These are phyloP conservation scores for Sinodicranocentrus sp. DNA, from an alignment of 2,888 invertebrate genomes.

Conservation along the genomic window DNA sequence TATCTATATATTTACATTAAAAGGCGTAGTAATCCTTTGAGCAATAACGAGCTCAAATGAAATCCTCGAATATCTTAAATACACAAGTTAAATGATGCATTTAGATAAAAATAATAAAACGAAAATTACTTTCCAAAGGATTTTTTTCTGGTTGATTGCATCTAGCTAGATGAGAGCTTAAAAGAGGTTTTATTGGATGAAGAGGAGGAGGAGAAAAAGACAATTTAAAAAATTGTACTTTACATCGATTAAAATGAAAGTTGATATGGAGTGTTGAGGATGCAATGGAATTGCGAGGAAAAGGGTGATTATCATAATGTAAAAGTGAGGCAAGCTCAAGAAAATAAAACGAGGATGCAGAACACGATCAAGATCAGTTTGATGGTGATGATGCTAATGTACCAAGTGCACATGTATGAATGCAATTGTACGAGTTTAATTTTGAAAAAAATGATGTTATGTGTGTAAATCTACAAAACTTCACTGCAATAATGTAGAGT, in stretches of 20 bases:
- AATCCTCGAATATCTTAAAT: not conserved
- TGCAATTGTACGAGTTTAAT: no score
- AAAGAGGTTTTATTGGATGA: not conserved
- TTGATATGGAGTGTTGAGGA: not conserved
- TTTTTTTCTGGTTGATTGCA: slow-evolving; percentile 1
- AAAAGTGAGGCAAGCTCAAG: not conserved
- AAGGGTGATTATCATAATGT: slow-evolving; percentile 18
- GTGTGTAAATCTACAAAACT: no score
- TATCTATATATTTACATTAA: not conserved
- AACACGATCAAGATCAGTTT: not conserved
- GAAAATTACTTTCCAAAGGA: slow-evolving; percentile 48
- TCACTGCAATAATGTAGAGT: no score
- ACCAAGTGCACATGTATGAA: no score
- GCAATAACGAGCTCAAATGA: not conserved
- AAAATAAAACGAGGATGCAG: not conserved
- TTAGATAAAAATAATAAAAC: slow-evolving; percentile 50
- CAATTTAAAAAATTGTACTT: slow-evolving; percentile 10
- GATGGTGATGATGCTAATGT: slow-evolving; percentile 7
- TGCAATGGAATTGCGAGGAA: not conserved
- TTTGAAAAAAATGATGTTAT: no score
- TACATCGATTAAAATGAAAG: slow-evolving; percentile 10
- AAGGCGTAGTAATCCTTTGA: not conserved
- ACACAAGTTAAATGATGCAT: not conserved
- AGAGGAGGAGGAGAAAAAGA: not conserved
- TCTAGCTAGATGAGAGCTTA: not conserved